These are phyloP conservation scores for Dendrocopos noguchii DNA, from an alignment of 2,113 vertebrate genomes.

Conservation along the genomic window DNA sequence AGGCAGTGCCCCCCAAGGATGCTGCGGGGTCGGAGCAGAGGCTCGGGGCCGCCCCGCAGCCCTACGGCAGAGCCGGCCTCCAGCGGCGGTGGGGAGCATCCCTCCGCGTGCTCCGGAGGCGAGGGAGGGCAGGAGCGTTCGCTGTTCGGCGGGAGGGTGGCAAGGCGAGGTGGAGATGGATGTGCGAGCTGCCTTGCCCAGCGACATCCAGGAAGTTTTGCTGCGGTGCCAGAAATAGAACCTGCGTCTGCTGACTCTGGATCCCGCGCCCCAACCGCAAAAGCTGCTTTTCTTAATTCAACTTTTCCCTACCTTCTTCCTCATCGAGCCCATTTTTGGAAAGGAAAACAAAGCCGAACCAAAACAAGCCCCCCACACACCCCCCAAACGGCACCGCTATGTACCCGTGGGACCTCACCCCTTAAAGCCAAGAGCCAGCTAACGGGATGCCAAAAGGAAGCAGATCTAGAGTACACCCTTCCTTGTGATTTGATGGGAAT, in stretches of 20 bases:
- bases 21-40: not conserved
- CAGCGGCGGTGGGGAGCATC: not conserved
- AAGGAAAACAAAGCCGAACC: not conserved
- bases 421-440: not conserved
- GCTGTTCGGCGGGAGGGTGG: not conserved
- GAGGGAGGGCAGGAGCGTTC: not conserved
- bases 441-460: slow-evolving; percentile 9
- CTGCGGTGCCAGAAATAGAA: slow-evolving; percentile 51
- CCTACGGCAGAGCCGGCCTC: not conserved
- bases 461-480: slow-evolving; percentile 9
- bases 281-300: not conserved
- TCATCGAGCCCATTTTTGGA: not conserved
- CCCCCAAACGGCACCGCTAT: not conserved
- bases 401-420: not conserved
- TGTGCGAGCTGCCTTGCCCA: not conserved
- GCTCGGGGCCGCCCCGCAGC: not conserved
- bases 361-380: not conserved
- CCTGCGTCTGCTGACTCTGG: slow-evolving; percentile 17
- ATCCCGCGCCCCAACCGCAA: not conserved
- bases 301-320: slow-evolving; percentile 6
- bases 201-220: slow-evolving; percentile 20
- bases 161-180: not conserved
- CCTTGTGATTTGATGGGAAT: not conserved
- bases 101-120: not conserved
- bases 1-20: not conserved